phyloP scores from a whole-genome alignment of 2,113 vertebrate species.

The Tringa solitaria region DNA sequence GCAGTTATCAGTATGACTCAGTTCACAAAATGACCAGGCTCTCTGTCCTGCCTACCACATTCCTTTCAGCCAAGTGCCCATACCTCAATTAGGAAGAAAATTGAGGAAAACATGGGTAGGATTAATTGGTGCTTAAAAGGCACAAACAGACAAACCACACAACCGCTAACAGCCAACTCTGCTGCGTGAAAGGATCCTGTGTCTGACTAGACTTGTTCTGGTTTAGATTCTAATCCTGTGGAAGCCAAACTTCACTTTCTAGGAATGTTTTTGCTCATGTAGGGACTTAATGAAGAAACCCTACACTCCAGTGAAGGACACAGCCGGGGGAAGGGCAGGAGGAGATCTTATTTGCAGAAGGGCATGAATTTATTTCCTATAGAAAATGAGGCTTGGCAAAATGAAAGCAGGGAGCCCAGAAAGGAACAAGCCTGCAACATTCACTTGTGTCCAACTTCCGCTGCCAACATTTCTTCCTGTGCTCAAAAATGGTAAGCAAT shows the following conservation, averaged over 20 bases:
- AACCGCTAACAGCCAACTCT: neutral
- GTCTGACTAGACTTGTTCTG: neutral
- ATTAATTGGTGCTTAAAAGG: neutral
- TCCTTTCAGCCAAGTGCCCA: neutral
- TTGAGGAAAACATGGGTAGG: neutral
- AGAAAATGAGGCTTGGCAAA: neutral
- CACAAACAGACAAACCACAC: neutral
- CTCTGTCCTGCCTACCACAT: neutral
- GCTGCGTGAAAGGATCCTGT: neutral
- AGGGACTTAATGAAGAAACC: constrained; percentile 43
- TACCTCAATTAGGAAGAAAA: neutral
- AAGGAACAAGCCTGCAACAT: neutral
- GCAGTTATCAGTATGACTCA: neutral
- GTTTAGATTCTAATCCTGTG: constrained; percentile 33
- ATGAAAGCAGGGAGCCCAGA: neutral
- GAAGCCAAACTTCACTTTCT: constrained; percentile 48
- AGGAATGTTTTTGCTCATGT: constrained; percentile 33
- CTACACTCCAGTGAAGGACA: neutral
- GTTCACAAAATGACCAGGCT: neutral
- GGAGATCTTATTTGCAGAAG: neutral
- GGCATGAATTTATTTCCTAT: neutral
- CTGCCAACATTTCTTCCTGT: neutral
- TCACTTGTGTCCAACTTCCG: neutral
- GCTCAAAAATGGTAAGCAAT: fast-evolving
- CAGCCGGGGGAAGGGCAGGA: neutral